A percentile compares a stretch with the other conserved stretches of the same genome.
These are phyloP conservation scores for Myzus persicae DNA, from an alignment of 1,140 invertebrate genomes.

Conservation along the genomic window DNA sequence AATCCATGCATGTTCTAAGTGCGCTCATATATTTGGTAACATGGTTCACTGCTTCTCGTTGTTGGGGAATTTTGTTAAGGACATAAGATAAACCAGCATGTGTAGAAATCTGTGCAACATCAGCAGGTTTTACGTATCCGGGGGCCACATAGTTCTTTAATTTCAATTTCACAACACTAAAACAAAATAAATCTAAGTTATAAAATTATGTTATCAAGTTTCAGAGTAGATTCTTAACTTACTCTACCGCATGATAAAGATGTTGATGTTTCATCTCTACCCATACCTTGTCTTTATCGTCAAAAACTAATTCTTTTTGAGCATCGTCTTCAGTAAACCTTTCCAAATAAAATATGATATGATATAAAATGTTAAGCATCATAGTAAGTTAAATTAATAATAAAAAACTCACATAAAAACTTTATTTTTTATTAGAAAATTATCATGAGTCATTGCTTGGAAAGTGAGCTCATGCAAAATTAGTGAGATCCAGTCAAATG, in stretches of 20 bases:
- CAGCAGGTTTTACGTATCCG: conserved; percentile 80
- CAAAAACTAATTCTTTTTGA: conserved; percentile 92
- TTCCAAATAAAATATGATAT: conserved; percentile 53
- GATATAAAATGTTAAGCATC: background rate
- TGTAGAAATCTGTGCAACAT: conserved; percentile 79
- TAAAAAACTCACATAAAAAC: conserved; percentile 84
- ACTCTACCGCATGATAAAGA: conserved; percentile 97
- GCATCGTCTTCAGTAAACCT: conserved; percentile 75
- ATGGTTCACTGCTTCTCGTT: conserved; percentile 98
- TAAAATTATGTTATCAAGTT: background rate
- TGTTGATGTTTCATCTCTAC: conserved; percentile 97
- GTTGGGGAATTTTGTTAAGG: conserved; percentile 99
- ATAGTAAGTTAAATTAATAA: background rate
- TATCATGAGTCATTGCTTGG: conserved; percentile 99
- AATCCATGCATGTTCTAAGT: conserved; percentile 99
- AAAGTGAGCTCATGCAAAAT: conserved; percentile 97
- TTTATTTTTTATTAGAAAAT: conserved; percentile 97
- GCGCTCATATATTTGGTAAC: conserved; percentile 98
- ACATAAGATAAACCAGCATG: conserved; percentile 95
- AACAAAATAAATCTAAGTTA: conserved; percentile 59
- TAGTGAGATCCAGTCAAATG: conserved; percentile 97
- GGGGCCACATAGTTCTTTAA: conserved; percentile 92
- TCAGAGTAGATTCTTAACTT: conserved; percentile 63
- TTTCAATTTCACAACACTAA: conserved; percentile 75
- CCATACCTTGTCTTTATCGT: conserved; percentile 99